Evolutionary conservation across 2,797 vertebrate genomes (phyloP), one percentile per base, ranked within the genome.

Genomic region (Ptychadena robeensis): DNA sequence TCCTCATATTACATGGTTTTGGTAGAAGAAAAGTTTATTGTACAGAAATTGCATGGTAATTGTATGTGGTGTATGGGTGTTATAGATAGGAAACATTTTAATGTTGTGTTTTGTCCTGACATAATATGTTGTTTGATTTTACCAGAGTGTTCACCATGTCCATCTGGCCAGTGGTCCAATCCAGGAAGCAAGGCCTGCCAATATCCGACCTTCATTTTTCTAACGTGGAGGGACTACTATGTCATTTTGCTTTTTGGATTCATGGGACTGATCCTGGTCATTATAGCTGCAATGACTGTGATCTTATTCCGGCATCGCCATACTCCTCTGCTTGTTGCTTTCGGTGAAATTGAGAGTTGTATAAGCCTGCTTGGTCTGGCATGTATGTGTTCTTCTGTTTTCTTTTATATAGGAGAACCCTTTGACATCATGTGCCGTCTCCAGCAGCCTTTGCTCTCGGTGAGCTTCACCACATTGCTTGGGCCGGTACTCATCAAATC

Each of bases 371-470:
- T 92, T 0, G 76, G 90, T 4, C 91, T 98, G 79, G 74, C 68
- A 38, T 92, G 92, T 79, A 88, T 91, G 78, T 93, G 91, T 70
- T 83, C 94, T 57, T 93, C 95, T 25, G 87, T 92, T 65, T 80
- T 94, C 18, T 92, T 97, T 63, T 93, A 93, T 37, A 85, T 96
- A 0, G 96, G 96, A 4, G 82, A 81, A 83, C 97, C 96, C 0
- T 80, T 85, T 0, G 28, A 91, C 0, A 0, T 37, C 5, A 81
- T 90, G 22, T 98, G 97, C 68, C 63, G 18, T 2, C 63, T 91
- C 14, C 96, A 96, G 90, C 89, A 95, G 84, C 91, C 94, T 0
- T 3, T 85, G 22, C 72, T 3, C 0, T 87, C 88, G 69, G 82
- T 94, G 1, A 84, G 89, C 0, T 90, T 98, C 83, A 92, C 86